These are phyloP conservation scores for Peromyscus polionotus DNA, from an alignment of 2,113 vertebrate genomes.

Conservation along the genomic window DNA sequence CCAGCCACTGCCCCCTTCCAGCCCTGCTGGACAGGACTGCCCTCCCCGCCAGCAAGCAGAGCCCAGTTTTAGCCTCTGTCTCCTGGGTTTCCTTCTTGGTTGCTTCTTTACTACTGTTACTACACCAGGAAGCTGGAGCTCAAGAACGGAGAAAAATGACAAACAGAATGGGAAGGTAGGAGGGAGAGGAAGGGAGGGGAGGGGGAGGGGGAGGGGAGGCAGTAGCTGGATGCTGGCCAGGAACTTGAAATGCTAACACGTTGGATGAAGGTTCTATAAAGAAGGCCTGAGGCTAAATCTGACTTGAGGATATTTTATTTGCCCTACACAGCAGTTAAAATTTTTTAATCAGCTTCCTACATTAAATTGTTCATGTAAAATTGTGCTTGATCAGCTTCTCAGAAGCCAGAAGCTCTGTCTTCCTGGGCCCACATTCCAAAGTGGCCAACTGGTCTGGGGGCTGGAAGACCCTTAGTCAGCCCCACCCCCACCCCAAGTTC, in stretches of 20 bases:
- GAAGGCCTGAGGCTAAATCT: background rate
- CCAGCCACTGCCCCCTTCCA: background rate
- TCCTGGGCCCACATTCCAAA: background rate
- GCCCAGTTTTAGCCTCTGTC: background rate
- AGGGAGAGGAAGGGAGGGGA: no score
- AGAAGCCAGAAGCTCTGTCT: background rate
- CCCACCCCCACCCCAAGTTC: background rate
- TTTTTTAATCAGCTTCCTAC: slow-evolving; percentile 6
- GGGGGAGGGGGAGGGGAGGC: background rate
- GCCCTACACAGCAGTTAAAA: background rate
- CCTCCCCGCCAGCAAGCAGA: background rate
- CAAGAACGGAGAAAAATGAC: slow-evolving; percentile 45
- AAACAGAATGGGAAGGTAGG: background rate
- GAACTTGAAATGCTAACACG: background rate
- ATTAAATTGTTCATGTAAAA: slow-evolving; percentile 60
- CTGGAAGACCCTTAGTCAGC: background rate
- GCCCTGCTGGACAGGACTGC: background rate
- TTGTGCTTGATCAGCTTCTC: slow-evolving; percentile 11
- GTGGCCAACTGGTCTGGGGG: background rate
- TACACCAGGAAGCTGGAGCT: background rate
- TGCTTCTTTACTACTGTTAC: background rate
- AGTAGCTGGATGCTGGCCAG: background rate
- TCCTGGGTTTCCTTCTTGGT: background rate
- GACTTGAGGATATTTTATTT: background rate
- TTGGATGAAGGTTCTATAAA: background rate